These are phyloP conservation scores for Drosophila lini DNA, from an alignment of 1,140 invertebrate species.

Conservation along the genomic window DNA sequence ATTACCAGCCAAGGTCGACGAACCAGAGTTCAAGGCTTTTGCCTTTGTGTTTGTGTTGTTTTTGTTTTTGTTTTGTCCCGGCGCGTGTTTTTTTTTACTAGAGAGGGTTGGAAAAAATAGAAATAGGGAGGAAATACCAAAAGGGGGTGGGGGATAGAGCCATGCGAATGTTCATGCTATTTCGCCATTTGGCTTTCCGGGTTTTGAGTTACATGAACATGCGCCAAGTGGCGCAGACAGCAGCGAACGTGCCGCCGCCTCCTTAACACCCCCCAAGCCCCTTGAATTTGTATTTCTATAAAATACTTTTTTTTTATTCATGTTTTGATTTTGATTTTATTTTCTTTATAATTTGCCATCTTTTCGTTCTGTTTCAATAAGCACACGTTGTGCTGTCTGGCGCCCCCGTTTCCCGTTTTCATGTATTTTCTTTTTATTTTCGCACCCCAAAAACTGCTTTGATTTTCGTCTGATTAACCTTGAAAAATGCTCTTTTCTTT, in stretches of 20 bases:
- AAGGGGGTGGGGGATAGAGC: background rate
- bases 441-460: background rate
- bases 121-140: background rate
- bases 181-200: conserved; percentile 75
- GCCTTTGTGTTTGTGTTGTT: conserved; percentile 18
- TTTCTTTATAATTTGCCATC: conserved; percentile 10
- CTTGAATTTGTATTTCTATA: conserved; percentile 47
- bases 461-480: conserved; percentile 60
- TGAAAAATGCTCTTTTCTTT: conserved; percentile 48
- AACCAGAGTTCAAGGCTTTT: conserved; percentile 87
- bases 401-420: background rate
- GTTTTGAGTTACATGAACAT: conserved; percentile 75
- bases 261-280: background rate
- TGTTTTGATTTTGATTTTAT: conserved; percentile 24
- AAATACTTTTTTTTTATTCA: background rate
- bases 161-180: conserved; percentile 66
- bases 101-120: background rate
- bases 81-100: conserved; percentile 50
- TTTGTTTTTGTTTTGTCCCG: conserved; percentile 40
- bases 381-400: conserved; percentile 48
- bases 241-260: conserved; percentile 50
- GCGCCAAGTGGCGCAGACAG: conserved; percentile 55
- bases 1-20: conserved; percentile 86
- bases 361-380: conserved; percentile 45
- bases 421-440: background rate